A percentile compares a stretch with the other conserved stretches of the same genome.
phyloP scores from a whole-genome alignment of 1,140 invertebrate species.

The Mesaphorura yosii region DNA sequence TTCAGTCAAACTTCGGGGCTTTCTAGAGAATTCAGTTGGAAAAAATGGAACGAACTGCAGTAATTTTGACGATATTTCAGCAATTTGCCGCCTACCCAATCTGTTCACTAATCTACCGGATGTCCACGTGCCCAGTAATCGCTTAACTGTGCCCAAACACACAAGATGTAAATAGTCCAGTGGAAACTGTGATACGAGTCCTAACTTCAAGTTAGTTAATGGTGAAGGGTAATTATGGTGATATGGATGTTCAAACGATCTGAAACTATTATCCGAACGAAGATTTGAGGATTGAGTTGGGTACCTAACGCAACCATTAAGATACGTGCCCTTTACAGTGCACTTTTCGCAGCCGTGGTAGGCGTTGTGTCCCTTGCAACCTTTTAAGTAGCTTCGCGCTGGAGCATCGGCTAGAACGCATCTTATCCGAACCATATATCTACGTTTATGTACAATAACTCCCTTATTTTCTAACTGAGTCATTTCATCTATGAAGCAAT shows the following conservation, averaged over 20 bases:
- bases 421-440: slow-evolving; percentile 6
- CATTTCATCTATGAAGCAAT: slow-evolving; percentile 9
- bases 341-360: slow-evolving; percentile 37
- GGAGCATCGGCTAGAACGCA: slow-evolving; percentile 23
- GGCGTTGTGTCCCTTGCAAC: slow-evolving; percentile 20
- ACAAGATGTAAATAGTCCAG: slow-evolving; percentile 9
- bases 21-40: slow-evolving; percentile 6
- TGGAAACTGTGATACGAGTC: not conserved
- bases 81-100: not conserved
- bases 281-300: not conserved
- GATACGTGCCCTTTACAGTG: slow-evolving; percentile 30
- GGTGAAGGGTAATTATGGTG: slow-evolving; percentile 3
- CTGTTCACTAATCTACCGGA: slow-evolving; percentile 17
- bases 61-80: not conserved
- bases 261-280: not conserved
- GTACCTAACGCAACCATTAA: slow-evolving; percentile 6
- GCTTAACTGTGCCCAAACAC: slow-evolving; percentile 31
- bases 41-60: not conserved
- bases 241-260: not conserved
- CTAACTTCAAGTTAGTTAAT: not conserved
- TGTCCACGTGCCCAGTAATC: slow-evolving; percentile 33
- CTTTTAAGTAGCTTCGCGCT: slow-evolving; percentile 17
- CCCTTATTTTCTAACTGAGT: not conserved
- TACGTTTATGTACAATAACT: slow-evolving; percentile 1
- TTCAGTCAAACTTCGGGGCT: slow-evolving; percentile 15